A percentile compares a stretch with the other conserved stretches of the same genome.
These are phyloP conservation scores for Spisula solida DNA, from an alignment of 2,888 invertebrate genomes.

Conservation along the genomic window DNA sequence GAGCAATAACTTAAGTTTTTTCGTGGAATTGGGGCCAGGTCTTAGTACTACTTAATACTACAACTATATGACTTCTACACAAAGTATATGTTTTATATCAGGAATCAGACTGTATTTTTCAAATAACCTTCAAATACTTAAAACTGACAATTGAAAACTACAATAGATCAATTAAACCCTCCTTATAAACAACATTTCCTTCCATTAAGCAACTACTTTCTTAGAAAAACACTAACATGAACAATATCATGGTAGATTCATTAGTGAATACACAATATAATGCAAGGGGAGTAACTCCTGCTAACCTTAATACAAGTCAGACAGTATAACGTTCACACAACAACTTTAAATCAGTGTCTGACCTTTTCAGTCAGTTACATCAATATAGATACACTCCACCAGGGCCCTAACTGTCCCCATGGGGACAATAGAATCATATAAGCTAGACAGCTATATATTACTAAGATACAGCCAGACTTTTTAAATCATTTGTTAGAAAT, in stretches of 20 bases:
- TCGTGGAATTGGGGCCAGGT: too few relatives aligned
- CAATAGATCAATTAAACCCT: too few relatives aligned
- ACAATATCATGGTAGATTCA: neutral
- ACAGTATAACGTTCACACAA: neutral
- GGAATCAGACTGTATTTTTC: too few relatives aligned
- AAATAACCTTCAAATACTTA: too few relatives aligned
- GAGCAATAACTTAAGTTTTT: too few relatives aligned
- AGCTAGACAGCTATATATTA: neutral
- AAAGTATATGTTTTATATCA: too few relatives aligned
- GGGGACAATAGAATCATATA: neutral
- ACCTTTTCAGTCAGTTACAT: slow-evolving; percentile 9
- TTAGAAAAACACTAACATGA: too few relatives aligned
- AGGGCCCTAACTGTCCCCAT: neutral
- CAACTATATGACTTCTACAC: too few relatives aligned
- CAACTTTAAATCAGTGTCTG: neutral
- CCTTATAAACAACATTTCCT: too few relatives aligned
- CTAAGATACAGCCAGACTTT: neutral
- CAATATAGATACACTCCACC: neutral
- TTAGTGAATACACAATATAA: neutral
- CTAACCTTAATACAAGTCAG: neutral
- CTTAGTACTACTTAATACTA: too few relatives aligned
- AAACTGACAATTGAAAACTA: too few relatives aligned
- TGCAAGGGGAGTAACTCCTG: neutral
- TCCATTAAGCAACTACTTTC: too few relatives aligned
- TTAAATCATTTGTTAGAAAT: neutral